A percentile compares a stretch with the other conserved stretches of the same genome.
Evolutionary conservation across 2,113 vertebrate species (phyloP).

Genomic region (Camelus bactrianus): DNA sequence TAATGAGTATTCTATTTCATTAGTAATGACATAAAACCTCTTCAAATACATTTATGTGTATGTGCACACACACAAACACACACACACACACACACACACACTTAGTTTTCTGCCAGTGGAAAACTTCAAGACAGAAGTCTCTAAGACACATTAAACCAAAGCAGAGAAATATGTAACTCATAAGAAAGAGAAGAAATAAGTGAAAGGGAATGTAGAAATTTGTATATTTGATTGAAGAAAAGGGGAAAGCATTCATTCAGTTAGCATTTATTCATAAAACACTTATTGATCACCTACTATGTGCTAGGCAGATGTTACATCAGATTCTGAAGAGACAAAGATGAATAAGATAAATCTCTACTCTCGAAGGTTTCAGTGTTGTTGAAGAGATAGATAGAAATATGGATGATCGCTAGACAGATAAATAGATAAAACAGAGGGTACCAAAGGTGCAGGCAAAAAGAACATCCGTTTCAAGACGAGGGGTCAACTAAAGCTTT

Average conservation of each 20-base stretch:
- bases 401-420: not conserved
- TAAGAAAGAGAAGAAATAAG: not conserved
- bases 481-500: not conserved
- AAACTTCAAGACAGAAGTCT: not conserved
- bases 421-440: not conserved
- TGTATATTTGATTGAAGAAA: conserved; percentile 18
- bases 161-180: not conserved
- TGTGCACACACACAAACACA: not conserved
- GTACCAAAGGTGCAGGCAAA: not conserved
- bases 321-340: not conserved
- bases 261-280: conserved; percentile 34
- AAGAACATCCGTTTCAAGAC: not conserved
- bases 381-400: not conserved
- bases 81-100: not conserved
- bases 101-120: not conserved
- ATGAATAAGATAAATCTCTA: conserved; percentile 10
- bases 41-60: not conserved
- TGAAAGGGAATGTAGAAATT: conserved; percentile 2
- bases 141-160: conserved; percentile 4
- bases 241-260: not conserved
- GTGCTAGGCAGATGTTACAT: not conserved
- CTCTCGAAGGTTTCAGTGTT: not conserved
- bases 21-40: conserved; percentile 9
- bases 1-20: conserved; percentile 29
- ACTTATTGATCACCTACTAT: not conserved